A percentile compares a stretch with the other conserved stretches of the same genome.
These are phyloP conservation scores for Euglossa dilemma DNA, from an alignment of 1,140 invertebrate genomes.

Conservation along the genomic window DNA sequence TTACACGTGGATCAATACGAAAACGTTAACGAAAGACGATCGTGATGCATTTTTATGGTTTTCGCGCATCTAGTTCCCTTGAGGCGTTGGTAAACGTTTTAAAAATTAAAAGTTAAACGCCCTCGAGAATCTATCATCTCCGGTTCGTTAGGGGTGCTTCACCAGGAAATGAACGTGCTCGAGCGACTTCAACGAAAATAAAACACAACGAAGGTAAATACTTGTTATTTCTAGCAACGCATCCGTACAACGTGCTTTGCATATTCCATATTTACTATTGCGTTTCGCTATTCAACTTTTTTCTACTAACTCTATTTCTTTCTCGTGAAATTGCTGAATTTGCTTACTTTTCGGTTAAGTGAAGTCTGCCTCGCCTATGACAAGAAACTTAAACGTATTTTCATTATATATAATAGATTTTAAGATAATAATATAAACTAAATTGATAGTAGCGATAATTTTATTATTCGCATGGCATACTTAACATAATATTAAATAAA, in stretches of 20 bases:
- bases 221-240: not conserved
- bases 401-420: too few relatives aligned
- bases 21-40: constrained; percentile 2
- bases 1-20: not conserved
- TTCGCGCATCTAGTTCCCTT: constrained; percentile 25
- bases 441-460: too few relatives aligned
- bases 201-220: not conserved
- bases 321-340: not conserved
- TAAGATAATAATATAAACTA: too few relatives aligned
- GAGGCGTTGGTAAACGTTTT: constrained; percentile 19
- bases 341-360: not conserved
- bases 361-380: too few relatives aligned
- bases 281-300: not conserved
- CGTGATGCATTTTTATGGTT: constrained; percentile 25
- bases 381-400: too few relatives aligned
- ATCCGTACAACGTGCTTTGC: too few relatives aligned
- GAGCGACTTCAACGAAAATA: not conserved
- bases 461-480: too few relatives aligned
- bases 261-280: not conserved
- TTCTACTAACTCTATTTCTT: not conserved
- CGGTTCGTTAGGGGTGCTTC: constrained; percentile 39
- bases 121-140: not conserved
- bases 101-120: constrained; percentile 54
- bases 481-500: too few relatives aligned
- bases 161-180: constrained; percentile 11